phyloP scores from a whole-genome alignment of 2,113 vertebrate genomes.

The Actenoides lindsayi region DNA sequence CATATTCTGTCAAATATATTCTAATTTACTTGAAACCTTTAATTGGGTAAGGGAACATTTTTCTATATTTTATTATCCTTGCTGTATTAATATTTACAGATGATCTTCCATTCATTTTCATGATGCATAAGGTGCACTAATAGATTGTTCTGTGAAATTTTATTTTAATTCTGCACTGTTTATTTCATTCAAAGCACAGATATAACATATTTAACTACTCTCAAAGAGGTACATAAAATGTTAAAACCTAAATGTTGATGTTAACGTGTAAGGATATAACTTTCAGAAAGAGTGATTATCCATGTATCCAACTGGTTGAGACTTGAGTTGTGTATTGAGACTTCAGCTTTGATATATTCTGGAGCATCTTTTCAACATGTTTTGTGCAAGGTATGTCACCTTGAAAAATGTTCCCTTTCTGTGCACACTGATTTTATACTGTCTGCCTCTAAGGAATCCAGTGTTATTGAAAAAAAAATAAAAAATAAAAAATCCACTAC shows the following conservation, averaged over 20 bases:
- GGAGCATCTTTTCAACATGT: neutral
- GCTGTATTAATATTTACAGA: neutral
- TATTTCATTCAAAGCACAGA: neutral
- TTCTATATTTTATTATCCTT: neutral
- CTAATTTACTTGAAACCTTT: neutral
- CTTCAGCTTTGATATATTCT: neutral
- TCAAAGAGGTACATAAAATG: neutral
- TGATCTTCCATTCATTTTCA: neutral
- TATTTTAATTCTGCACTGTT: neutral
- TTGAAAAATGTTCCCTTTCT: neutral
- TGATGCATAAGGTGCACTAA: neutral
- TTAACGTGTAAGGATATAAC: neutral
- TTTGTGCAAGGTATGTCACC: neutral
- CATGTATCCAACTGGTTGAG: fast-evolving
- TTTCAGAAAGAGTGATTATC: neutral
- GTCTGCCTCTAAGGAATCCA: neutral
- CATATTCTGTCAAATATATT: neutral
- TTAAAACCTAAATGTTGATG: neutral
- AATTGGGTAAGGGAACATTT: neutral
- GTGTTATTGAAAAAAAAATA: neutral
- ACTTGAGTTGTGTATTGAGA: neutral
- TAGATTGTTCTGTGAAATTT: neutral
- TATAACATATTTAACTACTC: neutral
- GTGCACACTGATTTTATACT: neutral
- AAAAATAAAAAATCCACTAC: neutral